Base-by-base conservation (phyloP, 2,113 vertebrate species). In the Tursiops truncatus region DNA sequence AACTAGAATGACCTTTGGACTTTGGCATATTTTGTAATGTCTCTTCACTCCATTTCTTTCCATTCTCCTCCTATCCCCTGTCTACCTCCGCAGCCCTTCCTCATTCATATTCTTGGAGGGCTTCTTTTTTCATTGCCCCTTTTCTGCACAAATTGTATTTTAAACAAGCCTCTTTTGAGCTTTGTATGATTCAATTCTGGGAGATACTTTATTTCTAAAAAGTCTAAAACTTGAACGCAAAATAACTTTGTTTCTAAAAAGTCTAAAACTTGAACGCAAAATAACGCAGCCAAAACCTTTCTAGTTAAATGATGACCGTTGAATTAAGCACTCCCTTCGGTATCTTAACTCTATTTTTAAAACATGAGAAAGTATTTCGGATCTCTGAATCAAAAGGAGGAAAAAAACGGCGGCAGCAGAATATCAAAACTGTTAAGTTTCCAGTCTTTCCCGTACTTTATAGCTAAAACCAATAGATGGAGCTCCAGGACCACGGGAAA, bases 381-480 rank as follows among this genome's bases (percentile, higher is more conserved):
- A 47, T 70, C 7, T 73, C 60, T 13, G 58, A 26, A 4, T 14
- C 13, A 38, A 31, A 41, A 18, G 8, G 20, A 88, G 56, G 31
- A 67, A 50, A 76, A n/a, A 28, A 23, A 76, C 1, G 28, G 25
- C 12, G 20, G 31, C 31, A 14, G n/a, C n/a, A n/a, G 56, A 26
- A 36, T 0, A 28, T n/a, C 50, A 20, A 58, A 26, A 36, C 5
- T 82, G 38, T 2, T 3, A 31, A 50, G 41, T 13, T 33, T 8
- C 15, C 18, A 47, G 3, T 6, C 13, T 33, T 47, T 44, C 63
- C 71, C 92, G 96, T 76, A 94, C 0, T 95, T 95, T 15, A 88
- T 15, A 84, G 2, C 21, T 65, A 79, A 67, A 70, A 60, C 97
- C 98, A 50, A 0, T 63, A 98, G 98, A 81, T 96, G 98, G 98